These are phyloP conservation scores for Campopleginae sp. DNA, from an alignment of 2,888 invertebrate genomes.

Conservation along the genomic window DNA sequence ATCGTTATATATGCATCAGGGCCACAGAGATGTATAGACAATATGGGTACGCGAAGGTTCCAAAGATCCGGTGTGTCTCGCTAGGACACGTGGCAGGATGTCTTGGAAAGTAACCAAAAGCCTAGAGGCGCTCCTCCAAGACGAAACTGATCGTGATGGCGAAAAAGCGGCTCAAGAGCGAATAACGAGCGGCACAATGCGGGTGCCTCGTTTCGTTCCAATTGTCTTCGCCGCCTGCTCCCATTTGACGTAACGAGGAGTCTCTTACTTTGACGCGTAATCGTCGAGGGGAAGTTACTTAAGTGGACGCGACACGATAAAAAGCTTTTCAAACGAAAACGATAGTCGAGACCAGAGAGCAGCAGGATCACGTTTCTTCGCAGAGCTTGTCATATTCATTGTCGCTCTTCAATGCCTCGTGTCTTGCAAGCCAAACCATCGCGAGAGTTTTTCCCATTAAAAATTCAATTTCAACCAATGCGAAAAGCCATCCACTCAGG, in stretches of 20 bases:
- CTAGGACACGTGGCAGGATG: constrained; percentile 67
- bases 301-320: constrained; percentile 52
- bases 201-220: constrained; percentile 37
- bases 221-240: neutral
- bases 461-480: constrained; percentile 43
- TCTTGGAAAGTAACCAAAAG: constrained; percentile 65
- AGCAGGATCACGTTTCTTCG: constrained; percentile 25
- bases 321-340: constrained; percentile 16
- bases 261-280: constrained; percentile 7
- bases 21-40: neutral
- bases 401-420: constrained; percentile 38
- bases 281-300: constrained; percentile 46
- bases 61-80: constrained; percentile 57
- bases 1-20: constrained; percentile 50
- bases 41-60: constrained; percentile 17
- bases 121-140: constrained; percentile 37
- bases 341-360: constrained; percentile 1
- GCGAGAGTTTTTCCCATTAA: constrained; percentile 17
- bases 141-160: constrained; percentile 40
- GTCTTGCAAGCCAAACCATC: neutral
- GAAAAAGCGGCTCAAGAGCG: constrained; percentile 21
- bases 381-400: constrained; percentile 29
- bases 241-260: constrained; percentile 32
- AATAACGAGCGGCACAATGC: constrained; percentile 59
- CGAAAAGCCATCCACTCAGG: neutral